Conservation (phyloP, 1,140 invertebrate species). For the Eriosoma lanigerum region DNA sequence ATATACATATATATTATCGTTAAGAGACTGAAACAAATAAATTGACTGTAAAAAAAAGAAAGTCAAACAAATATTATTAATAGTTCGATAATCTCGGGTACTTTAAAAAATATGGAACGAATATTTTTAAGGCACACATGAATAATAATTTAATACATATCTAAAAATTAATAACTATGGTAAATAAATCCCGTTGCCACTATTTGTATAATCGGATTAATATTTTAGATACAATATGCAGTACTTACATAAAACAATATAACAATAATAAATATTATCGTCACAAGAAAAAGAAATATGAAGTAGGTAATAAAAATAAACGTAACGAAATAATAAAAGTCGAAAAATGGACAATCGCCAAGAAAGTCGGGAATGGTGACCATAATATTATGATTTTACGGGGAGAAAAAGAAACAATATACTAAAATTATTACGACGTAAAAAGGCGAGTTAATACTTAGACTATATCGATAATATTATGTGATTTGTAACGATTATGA, state of each 20-base stretch:
- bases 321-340: no score
- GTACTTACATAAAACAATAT: background rate
- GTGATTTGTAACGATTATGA: no score
- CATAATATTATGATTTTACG: no score
- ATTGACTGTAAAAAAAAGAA: background rate
- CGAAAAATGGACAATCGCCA: no score
- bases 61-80: no score
- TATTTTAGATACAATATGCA: background rate
- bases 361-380: no score
- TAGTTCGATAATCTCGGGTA: background rate
- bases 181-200: background rate
- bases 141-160: background rate
- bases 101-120: background rate
- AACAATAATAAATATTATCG: slow-evolving; percentile 4
- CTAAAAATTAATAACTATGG: background rate
- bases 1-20: background rate
- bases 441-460: no score
- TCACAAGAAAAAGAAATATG: background rate
- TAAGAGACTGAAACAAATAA: background rate
- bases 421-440: no score
- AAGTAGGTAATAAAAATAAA: background rate
- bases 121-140: slow-evolving; percentile 6
- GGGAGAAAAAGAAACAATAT: no score
- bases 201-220: background rate
- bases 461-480: no score